Base-by-base conservation (phyloP, 2,113 vertebrate genomes). In the Orthonyx spaldingii region DNA sequence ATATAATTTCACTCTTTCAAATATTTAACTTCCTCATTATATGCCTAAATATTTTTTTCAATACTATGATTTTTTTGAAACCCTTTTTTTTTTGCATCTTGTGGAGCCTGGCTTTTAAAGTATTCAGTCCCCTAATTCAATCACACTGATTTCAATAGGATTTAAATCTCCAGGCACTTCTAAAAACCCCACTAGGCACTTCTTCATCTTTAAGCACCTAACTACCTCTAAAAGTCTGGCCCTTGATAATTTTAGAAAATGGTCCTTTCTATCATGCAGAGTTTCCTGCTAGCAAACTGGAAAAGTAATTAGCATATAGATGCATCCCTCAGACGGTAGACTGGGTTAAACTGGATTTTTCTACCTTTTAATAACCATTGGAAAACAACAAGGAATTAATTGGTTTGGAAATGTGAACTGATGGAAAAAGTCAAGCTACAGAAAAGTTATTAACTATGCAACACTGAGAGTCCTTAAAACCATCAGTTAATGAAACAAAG, bases 251-350 rank as follows among this genome's bases (percentile, higher is more conserved):
- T 89, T 90, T 92, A 87, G 72, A 95, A 93, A 94, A 95, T 89
- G 57, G 91, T 94, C 95, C 93, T 91, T 94, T 95, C 93, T 96
- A 93, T 94, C 91, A 94, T 71, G 69, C 72, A 71, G 89, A 84
- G 84, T 89, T 95, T 96, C 94, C 93, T 95, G 93, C 91, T 95
- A 95, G 94, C 87, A 96, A 94, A 95, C 95, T 96, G 95, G 94
- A 96, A 97, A 96, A 92, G 89, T 95, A 94, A 97, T 96, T 97
- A 97, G 93, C 93, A 94, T 96, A 96, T 91, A 97, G 96, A 96
- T 97, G 91, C 94, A 96, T 96, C 94, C 87, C 94, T 96, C 91
- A 92, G 89, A 95, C 6, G 69, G 49, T 79, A 97, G 93, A 89
- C 84, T 95, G 95, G 93, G 96, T 91, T 94, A 76, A 95, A 97